Evolutionary conservation across 2,797 vertebrate genomes (phyloP).

Genomic region (Nyctalus aviator): DNA sequence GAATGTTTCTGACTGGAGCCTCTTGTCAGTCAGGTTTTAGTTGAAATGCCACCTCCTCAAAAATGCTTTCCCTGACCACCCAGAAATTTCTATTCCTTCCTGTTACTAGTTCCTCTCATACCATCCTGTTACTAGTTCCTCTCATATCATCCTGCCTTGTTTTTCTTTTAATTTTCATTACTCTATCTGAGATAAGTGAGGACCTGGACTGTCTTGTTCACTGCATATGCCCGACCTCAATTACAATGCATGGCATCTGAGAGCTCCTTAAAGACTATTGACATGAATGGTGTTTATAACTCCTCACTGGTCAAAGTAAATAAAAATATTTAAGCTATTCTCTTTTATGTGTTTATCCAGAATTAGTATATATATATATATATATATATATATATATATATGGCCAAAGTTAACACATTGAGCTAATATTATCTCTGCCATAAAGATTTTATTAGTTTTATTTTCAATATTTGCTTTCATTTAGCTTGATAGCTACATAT

Average conservation of each 20-base stretch:
- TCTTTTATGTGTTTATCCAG: neutral
- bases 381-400: neutral
- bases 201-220: neutral
- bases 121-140: neutral
- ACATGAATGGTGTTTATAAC: neutral
- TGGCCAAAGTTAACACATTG: neutral
- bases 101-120: neutral
- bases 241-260: neutral
- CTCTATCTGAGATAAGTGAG: neutral
- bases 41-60: neutral
- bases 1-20: neutral
- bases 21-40: neutral
- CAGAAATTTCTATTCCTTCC: neutral
- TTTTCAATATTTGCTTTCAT: constrained; percentile 28
- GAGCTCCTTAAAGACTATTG: neutral
- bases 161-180: neutral
- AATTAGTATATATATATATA: neutral
- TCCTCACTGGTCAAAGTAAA: neutral
- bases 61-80: neutral
- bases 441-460: constrained; percentile 34
- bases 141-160: neutral
- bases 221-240: rapidly evolving
- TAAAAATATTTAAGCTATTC: constrained; percentile 9
- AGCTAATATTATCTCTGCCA: neutral
- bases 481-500: constrained; percentile 6